phyloP scores from a whole-genome alignment of 2,797 vertebrate genomes.

The Acropternis orthonyx region DNA sequence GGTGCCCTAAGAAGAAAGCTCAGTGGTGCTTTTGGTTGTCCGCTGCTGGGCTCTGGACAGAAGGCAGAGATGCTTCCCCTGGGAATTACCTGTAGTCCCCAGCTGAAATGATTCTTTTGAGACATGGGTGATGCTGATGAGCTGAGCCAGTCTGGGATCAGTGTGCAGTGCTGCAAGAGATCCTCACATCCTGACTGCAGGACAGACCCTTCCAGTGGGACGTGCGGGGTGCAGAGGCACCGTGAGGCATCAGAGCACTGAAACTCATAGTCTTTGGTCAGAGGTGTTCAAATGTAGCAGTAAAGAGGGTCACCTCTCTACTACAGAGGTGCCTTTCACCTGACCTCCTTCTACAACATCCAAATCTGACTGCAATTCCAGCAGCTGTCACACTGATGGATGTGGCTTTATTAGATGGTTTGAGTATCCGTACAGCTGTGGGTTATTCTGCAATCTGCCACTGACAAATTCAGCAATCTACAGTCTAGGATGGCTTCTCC shows the following conservation, averaged over 20 bases:
- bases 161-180: fast-evolving
- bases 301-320: neutral
- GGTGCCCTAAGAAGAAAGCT: neutral
- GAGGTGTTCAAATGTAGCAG: neutral
- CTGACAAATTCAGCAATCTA: neutral
- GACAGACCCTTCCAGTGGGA: neutral
- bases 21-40: neutral
- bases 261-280: neutral
- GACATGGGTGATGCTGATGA: neutral
- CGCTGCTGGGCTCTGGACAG: neutral
- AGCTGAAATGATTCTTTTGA: fast-evolving
- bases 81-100: neutral
- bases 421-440: neutral
- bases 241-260: fast-evolving
- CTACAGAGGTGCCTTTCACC: neutral
- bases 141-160: neutral
- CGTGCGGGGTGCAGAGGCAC: neutral
- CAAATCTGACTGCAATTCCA: neutral
- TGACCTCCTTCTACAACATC: neutral
- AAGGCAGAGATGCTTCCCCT: neutral
- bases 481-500: neutral
- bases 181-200: neutral
- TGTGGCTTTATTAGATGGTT: neutral
- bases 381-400: neutral
- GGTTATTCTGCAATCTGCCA: neutral